Conservation (phyloP, 2,797 vertebrate genomes). For the Chaetodon trifasciatus region DNA sequence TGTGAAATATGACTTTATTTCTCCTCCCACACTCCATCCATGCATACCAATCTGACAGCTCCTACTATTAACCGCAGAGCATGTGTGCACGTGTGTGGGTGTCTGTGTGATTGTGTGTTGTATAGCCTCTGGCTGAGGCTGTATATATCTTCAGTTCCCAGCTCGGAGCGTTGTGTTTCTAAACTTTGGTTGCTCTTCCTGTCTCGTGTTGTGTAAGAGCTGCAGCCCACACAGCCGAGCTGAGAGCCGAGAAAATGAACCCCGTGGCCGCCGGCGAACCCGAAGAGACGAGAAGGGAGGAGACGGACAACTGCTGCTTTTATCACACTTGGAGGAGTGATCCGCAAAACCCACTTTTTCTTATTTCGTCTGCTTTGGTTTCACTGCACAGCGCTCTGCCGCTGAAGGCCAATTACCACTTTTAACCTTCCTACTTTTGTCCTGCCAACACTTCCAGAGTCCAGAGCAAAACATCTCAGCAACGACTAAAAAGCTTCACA, state of each 20-base stretch:
- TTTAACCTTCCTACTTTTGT: not conserved
- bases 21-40: slow-evolving; percentile 47
- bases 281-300: not conserved
- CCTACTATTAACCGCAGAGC: slow-evolving; percentile 12
- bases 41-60: slow-evolving; percentile 40
- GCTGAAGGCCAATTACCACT: not conserved
- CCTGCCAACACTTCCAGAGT: not conserved
- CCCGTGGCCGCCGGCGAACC: not conserved
- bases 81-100: slow-evolving; percentile 1
- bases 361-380: not conserved
- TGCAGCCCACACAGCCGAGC: slow-evolving; percentile 30
- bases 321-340: not conserved
- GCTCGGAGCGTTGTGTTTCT: slow-evolving; percentile 23
- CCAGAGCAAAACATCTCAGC: not conserved
- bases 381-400: not conserved
- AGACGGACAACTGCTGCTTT: not conserved
- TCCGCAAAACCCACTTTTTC: not conserved
- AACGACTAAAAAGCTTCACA: too few relatives aligned
- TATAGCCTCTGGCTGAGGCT: slow-evolving; percentile 12
- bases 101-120: slow-evolving; percentile 1
- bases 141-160: slow-evolving; percentile 9
- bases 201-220: slow-evolving; percentile 44
- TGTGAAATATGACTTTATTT: slow-evolving; percentile 38
- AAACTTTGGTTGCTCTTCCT: slow-evolving; percentile 29
- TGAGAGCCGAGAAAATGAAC: not conserved